Conservation (phyloP, 2,888 invertebrate species). For the Eupithecia subumbrata region DNA sequence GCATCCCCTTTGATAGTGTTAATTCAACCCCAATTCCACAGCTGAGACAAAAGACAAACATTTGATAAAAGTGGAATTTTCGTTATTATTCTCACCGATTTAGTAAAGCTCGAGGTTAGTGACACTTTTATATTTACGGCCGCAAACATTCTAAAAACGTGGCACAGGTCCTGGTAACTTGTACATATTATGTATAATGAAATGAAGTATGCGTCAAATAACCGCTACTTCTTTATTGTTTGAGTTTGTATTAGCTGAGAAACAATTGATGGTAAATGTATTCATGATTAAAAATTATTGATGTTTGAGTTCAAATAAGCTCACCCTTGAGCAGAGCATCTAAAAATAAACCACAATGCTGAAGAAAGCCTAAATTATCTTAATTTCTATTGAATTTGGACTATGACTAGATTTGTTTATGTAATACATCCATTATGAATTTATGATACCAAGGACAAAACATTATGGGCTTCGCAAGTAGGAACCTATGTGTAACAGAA, state of each 20-base stretch:
- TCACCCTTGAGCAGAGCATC: neutral
- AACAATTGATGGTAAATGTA: neutral
- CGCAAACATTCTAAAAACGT: constrained; percentile 9
- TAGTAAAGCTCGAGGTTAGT: constrained; percentile 18
- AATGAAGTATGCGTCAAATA: constrained; percentile 1
- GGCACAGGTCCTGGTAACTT: neutral
- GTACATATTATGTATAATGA: neutral
- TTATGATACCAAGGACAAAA: neutral
- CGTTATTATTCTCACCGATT: constrained; percentile 10
- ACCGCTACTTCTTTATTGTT: constrained; percentile 5
- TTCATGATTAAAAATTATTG: neutral
- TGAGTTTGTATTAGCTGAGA: neutral
- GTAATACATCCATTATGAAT: no score
- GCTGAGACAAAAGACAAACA: neutral
- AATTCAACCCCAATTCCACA: neutral
- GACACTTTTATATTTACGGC: constrained; percentile 24
- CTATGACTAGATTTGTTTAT: neutral
- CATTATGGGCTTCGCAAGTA: neutral
- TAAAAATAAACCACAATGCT: neutral
- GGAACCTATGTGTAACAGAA: neutral
- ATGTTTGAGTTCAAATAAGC: neutral
- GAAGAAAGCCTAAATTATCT: neutral
- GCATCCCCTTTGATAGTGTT: no score
- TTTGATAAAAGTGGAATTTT: constrained; percentile 13
- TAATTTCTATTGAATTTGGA: neutral